Percentiles rank a stretch among this genome's conserved stretches.
phyloP scores from a whole-genome alignment of 2,888 invertebrate species.

The Notodonta ziczac region DNA sequence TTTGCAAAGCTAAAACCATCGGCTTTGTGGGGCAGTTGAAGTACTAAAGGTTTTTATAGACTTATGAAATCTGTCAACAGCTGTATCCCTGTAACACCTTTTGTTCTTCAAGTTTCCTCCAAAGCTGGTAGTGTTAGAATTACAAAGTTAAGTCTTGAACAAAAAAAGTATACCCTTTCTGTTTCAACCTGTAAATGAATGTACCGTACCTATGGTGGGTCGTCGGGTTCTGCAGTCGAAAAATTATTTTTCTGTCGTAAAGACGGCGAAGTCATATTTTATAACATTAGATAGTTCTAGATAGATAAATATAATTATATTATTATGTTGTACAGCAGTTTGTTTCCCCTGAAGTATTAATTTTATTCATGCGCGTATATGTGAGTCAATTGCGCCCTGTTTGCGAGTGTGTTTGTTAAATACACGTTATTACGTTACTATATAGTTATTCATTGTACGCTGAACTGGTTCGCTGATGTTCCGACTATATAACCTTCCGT shows the following conservation, averaged over 20 bases:
- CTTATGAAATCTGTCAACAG: too few species aligned
- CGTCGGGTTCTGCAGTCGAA: background rate
- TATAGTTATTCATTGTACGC: conserved; percentile 21
- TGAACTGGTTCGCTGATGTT: conserved; percentile 38
- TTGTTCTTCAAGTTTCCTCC: too few species aligned
- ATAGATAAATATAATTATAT: conserved; percentile 6
- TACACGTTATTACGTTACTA: background rate
- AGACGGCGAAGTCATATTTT: conserved; percentile 18
- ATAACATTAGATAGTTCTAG: conserved; percentile 6
- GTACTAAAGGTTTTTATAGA: too few species aligned
- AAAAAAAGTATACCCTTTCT: too few species aligned
- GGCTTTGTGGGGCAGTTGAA: too few species aligned
- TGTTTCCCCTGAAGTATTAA: conserved; percentile 45
- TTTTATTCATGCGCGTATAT: conserved; percentile 39
- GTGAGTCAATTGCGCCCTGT: conserved; percentile 18
- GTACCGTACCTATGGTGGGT: too few species aligned
- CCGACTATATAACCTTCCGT: background rate
- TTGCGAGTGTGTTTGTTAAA: conserved; percentile 8
- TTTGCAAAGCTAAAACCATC: too few species aligned
- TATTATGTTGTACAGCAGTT: conserved; percentile 22
- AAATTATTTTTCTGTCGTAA: background rate
- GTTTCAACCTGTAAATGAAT: too few species aligned
- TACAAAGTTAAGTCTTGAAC: too few species aligned
- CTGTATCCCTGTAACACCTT: too few species aligned
- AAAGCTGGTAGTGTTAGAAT: too few species aligned